Evolutionary conservation across 1,140 invertebrate genomes (phyloP), one percentile per base, ranked within the genome.

Genomic region (Calliphora vicina): DNA sequence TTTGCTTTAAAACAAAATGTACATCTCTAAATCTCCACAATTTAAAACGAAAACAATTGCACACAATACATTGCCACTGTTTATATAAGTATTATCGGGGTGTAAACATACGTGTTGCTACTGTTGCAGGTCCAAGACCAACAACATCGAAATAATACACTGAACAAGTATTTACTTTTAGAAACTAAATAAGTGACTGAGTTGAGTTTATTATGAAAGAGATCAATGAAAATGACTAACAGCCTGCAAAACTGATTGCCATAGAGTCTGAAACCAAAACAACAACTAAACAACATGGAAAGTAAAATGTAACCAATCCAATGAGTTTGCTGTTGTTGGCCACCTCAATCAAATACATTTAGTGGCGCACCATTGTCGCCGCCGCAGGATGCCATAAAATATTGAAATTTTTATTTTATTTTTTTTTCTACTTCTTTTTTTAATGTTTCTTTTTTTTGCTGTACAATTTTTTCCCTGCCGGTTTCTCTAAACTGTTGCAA

Each of bases 311-410:
- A 35, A 35, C 35, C 5, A 8, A 10, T 12, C 61, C n/a, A 23
- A 23, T 57, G 17, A 8, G 5, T 67, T 67, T 67, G 20, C 45
- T 50, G 2, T 15, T 50, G 50, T 57, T 67, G 61, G n/a, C 23
- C 20, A 67, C 61, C 61, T 23, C 20, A 67, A 67, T 67, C 61
- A 67, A 20, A 67, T 20, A 20, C 61, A 67, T 67, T 67, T 67
- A 23, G 61, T 76, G 73, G 73, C 73, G 73, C 73, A 76, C 73
- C 73, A 76, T 35, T 76, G 73, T 76, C 73, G 73, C 29, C 73
- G 35, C 73, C 29, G 73, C 73, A 76, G 73, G 73, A 76, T 76
- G 73, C 73, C 73, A 35, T 76, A 76, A 76, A 76, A 76, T 76
- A 76, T 76, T 76, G 29, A 42, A 73, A 73, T n/a, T 76, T 20